Base-by-base conservation (phyloP, 2,888 invertebrate species). In the Heliconius sara region DNA sequence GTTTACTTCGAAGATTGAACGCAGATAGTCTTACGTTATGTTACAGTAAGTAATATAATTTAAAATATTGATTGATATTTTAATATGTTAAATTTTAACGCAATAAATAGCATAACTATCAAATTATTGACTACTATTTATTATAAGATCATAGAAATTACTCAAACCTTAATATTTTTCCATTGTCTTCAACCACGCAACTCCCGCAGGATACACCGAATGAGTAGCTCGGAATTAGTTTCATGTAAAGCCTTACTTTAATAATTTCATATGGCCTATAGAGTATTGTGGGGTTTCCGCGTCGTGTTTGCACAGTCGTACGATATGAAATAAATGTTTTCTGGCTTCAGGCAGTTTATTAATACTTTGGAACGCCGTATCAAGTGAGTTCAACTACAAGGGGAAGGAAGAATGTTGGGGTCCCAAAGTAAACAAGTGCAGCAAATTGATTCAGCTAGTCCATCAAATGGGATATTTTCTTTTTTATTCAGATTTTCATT, bases 331-430 rank as follows among this genome's bases (percentile, higher is more conserved):
- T 94, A 88, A 90, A 93, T 93, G 93, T 94, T 95, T 94, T 95
- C 91, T 94, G 94, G 95, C 95, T 95, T 93, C 94, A 91, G 95
- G 95, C 95, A 90, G 92, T 94, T 93, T 94, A 93, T 94, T 95
- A 94, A 95, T 95, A 94, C 93, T 94, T 92, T 91, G 92, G 89
- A 89, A 91, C 91, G 90, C 87, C 87, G 87, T 86, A 87, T 87
- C 87, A 88, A 91, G 90, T 86, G 88, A 87, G 86, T 87, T 85
- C 87, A 88, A 89, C 89, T 88, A 86, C 84, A 87, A 88, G 89
- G 92, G 92, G 91, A 86, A 88, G 86, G 85, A 71, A 84, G 84
- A 83, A 84, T 85, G 87, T 86, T 89, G 90, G 94, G 94, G 93
- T 91, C 84, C 83, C 87, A 90, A 91, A 88, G 93, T 91, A 93